phyloP scores from a whole-genome alignment of 1,140 invertebrate genomes.

The Drosophila repleta region DNA sequence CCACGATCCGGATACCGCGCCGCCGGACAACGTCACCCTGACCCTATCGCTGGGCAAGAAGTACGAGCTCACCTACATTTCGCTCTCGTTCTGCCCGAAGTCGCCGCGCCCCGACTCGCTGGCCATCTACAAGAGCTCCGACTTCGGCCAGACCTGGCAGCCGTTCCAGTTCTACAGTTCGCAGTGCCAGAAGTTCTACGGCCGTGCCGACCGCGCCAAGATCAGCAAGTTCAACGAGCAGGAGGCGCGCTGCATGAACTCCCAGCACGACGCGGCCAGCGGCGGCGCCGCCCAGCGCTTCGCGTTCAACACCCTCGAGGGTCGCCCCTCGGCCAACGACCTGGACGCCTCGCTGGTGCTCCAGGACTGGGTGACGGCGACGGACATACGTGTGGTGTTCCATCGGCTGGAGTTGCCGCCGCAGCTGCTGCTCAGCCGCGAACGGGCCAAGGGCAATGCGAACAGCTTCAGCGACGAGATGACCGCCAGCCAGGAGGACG shows the following conservation, averaged over 20 bases:
- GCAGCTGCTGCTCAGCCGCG: conserved; percentile 66
- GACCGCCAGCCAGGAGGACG: conserved; percentile 66
- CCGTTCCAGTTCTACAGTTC: conserved; percentile 98
- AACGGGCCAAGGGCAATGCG: conserved; percentile 78
- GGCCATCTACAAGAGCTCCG: conserved; percentile 97
- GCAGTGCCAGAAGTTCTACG: conserved; percentile 94
- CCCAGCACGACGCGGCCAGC: conserved; percentile 86
- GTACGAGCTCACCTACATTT: conserved; percentile 99
- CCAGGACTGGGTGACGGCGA: conserved; percentile 99
- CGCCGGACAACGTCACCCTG: conserved; percentile 96
- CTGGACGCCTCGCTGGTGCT: conserved; percentile 98
- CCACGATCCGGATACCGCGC: conserved; percentile 87
- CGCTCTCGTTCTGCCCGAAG: conserved; percentile 96
- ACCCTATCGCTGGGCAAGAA: conserved; percentile 97
- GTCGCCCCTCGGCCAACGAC: conserved; percentile 95
- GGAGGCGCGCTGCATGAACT: conserved; percentile 96
- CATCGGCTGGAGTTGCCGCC: conserved; percentile 91
- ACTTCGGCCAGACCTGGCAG: conserved; percentile 97
- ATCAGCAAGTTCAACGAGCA: conserved; percentile 97
- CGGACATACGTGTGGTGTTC: conserved; percentile 97
- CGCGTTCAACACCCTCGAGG: conserved; percentile 98
- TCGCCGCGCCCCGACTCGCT: conserved; percentile 97
- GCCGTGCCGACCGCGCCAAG: conserved; percentile 91
- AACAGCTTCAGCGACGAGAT: conserved; percentile 83
- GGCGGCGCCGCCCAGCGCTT: conserved; percentile 89